phyloP scores from a whole-genome alignment of 2,888 invertebrate genomes.

The Macrosiphum euphorbiae region DNA sequence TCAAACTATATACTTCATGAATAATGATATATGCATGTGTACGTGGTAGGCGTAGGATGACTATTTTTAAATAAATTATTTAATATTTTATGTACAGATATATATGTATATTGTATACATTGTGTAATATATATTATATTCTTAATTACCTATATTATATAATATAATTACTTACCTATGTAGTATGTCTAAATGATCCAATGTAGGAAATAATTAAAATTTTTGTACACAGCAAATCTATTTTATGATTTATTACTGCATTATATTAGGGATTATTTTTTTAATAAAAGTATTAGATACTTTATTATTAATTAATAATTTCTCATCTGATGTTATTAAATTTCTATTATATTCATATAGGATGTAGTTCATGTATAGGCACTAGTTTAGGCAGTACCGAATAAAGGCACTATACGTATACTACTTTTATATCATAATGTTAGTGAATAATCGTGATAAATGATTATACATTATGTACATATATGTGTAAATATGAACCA shows the following conservation, averaged over 20 bases:
- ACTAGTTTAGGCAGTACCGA: not conserved
- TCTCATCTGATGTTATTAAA: too few species aligned
- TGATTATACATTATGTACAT: not conserved
- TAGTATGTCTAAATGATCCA: not conserved
- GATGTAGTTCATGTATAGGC: not conserved
- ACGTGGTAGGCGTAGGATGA: not conserved
- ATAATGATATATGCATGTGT: not conserved
- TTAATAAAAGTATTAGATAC: not conserved
- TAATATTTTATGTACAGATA: not conserved
- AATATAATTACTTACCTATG: not conserved
- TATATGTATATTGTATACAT: not conserved
- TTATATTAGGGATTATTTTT: not conserved
- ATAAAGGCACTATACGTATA: not conserved
- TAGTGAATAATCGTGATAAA: not conserved
- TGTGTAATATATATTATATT: not conserved
- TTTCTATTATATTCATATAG: not conserved
- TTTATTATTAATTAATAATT: not conserved
- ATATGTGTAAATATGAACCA: not conserved
- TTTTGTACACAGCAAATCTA: not conserved
- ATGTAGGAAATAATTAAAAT: not conserved
- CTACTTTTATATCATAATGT: not conserved
- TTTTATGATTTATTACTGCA: not conserved
- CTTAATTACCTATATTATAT: not conserved
- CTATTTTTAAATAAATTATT: not conserved
- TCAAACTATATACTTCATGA: not conserved